A percentile compares a stretch with the other conserved stretches of the same genome.
phyloP scores from a whole-genome alignment of 2,888 invertebrate genomes.

The Dryobotodes eremita region DNA sequence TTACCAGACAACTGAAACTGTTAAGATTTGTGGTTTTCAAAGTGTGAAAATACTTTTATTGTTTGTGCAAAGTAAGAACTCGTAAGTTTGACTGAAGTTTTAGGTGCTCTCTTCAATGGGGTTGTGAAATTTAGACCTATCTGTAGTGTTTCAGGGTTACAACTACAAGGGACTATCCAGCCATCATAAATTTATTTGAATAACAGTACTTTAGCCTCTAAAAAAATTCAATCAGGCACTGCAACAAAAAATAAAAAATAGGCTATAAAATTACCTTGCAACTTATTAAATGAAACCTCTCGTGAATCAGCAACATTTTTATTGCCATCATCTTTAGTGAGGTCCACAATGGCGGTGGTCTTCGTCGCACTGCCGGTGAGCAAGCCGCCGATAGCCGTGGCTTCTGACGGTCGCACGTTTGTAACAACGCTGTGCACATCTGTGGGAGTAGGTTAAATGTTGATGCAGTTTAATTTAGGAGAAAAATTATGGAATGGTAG shows the following conservation, averaged over 20 bases:
- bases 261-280: constrained; percentile 88
- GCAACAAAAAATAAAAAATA: neutral
- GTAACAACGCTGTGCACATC: constrained; percentile 89
- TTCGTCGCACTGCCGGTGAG: constrained; percentile 91
- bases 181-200: neutral
- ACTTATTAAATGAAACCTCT: constrained; percentile 94
- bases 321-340: constrained; percentile 91
- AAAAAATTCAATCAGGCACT: neutral
- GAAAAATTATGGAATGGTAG: neutral
- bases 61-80: neutral
- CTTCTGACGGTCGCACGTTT: constrained; percentile 92
- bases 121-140: neutral
- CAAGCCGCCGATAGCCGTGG: constrained; percentile 93
- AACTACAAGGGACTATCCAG: neutral
- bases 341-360: constrained; percentile 90
- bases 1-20: too few species aligned
- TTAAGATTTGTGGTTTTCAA: neutral
- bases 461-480: neutral
- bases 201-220: neutral
- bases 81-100: neutral
- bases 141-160: neutral
- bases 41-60: neutral
- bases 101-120: too few species aligned
- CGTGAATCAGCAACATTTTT: constrained; percentile 92
- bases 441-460: constrained; percentile 57